Conservation (phyloP, 2,888 invertebrate species). For the Acleris literana region DNA sequence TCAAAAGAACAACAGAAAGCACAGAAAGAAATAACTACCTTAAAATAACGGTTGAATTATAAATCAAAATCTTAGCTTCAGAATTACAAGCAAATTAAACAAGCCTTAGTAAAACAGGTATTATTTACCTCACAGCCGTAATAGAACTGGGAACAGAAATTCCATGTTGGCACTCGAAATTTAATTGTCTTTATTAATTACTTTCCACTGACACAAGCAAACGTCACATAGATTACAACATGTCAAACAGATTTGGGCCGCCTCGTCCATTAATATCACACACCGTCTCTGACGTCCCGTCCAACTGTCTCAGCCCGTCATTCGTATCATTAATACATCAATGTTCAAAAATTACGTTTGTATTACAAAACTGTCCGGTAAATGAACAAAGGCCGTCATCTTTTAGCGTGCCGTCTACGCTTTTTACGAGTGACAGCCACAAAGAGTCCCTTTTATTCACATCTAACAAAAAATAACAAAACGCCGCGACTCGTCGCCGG, state of each 20-base stretch:
- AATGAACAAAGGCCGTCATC: constrained; percentile 54
- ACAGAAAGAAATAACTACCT: no score
- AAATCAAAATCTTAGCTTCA: no score
- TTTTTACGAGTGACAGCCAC: constrained; percentile 64
- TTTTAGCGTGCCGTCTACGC: constrained; percentile 59
- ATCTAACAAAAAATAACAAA: constrained; percentile 73
- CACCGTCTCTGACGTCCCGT: constrained; percentile 23
- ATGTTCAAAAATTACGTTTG: constrained; percentile 58
- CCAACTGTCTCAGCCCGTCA: constrained; percentile 21
- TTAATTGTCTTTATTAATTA: constrained; percentile 61
- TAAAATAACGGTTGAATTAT: no score
- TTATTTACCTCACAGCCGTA: constrained; percentile 54
- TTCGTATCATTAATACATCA: constrained; percentile 36
- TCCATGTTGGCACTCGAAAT: constrained; percentile 61
- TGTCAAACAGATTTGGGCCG: constrained; percentile 44
- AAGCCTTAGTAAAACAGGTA: constrained; percentile 37
- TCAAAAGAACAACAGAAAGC: no score
- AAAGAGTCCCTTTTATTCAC: constrained; percentile 70
- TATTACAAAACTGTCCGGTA: constrained; percentile 54
- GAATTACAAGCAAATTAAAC: neutral
- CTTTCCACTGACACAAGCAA: constrained; percentile 61
- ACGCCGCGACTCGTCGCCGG: constrained; percentile 70
- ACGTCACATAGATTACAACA: constrained; percentile 59
- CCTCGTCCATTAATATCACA: constrained; percentile 50
- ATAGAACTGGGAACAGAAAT: constrained; percentile 49